These are phyloP conservation scores for Tiphia femorata DNA, from an alignment of 2,888 invertebrate genomes.

Conservation along the genomic window DNA sequence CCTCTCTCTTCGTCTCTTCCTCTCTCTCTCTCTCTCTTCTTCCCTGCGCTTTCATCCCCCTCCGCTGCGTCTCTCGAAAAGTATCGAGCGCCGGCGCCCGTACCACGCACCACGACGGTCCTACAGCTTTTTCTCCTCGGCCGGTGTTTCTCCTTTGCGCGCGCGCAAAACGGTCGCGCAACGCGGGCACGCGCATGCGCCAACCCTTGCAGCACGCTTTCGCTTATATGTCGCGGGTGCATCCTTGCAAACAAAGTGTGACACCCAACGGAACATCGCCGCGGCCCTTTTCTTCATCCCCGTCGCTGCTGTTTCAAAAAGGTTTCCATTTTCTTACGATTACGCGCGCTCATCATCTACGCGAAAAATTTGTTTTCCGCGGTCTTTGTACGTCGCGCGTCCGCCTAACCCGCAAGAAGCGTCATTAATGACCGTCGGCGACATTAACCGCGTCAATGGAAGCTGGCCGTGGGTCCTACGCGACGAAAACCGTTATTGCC, in stretches of 20 bases:
- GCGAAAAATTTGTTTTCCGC: too few species aligned
- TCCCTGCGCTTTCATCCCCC: neutral
- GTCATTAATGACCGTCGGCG: constrained; percentile 61
- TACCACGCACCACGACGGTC: constrained; percentile 15
- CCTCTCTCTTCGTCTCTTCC: neutral
- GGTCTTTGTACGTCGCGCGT: neutral
- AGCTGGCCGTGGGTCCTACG: constrained; percentile 52
- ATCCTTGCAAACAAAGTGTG: too few species aligned
- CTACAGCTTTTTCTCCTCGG: neutral
- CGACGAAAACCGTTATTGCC: constrained; percentile 51
- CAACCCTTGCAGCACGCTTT: too few species aligned
- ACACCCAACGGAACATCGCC: too few species aligned
- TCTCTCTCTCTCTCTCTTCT: neutral
- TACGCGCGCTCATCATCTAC: constrained; percentile 46
- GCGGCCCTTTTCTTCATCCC: too few species aligned
- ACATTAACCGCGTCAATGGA: constrained; percentile 63
- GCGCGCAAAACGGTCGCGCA: neutral
- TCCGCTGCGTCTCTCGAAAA: neutral
- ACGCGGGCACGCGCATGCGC: neutral
- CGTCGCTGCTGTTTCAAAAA: too few species aligned
- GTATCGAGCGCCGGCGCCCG: too few species aligned
- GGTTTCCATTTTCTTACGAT: constrained; percentile 23
- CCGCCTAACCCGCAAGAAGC: constrained; percentile 38
- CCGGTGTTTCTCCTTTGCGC: neutral
- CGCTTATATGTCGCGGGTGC: too few species aligned